phyloP scores from a whole-genome alignment of 1,140 invertebrate species.

The Solen grandis region DNA sequence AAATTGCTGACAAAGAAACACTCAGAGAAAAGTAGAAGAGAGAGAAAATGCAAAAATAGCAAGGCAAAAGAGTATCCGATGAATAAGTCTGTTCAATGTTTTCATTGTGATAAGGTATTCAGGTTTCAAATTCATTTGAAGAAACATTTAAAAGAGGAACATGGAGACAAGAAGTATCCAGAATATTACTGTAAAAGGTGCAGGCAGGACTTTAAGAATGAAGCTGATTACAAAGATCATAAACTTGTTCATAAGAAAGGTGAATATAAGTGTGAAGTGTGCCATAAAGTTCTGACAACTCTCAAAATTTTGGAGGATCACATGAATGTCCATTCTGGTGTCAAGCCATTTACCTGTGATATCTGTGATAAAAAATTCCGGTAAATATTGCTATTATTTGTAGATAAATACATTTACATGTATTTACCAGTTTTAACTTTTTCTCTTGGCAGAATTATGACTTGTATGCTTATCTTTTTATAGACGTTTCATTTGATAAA shows the following conservation, averaged over 20 bases:
- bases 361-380: not conserved
- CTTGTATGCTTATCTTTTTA: not conserved
- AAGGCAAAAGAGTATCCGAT: not conserved
- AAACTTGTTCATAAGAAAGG: not conserved
- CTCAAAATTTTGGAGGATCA: not conserved
- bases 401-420: not conserved
- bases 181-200: not conserved
- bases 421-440: not conserved
- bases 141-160: not conserved
- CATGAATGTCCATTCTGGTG: not conserved
- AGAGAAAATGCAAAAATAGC: not conserved
- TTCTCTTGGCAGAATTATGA: too few species aligned
- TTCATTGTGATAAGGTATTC: not conserved
- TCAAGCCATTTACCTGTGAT: not conserved
- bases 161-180: not conserved
- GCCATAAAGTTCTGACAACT: not conserved
- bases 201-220: not conserved
- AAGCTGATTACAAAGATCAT: not conserved
- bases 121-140: not conserved
- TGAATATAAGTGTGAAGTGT: not conserved
- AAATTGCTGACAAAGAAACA: not conserved
- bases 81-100: not conserved
- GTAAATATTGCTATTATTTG: not conserved
- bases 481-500: not conserved
- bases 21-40: not conserved